Conservation (phyloP, 1,140 invertebrate species). For the Apis laboriosa region DNA sequence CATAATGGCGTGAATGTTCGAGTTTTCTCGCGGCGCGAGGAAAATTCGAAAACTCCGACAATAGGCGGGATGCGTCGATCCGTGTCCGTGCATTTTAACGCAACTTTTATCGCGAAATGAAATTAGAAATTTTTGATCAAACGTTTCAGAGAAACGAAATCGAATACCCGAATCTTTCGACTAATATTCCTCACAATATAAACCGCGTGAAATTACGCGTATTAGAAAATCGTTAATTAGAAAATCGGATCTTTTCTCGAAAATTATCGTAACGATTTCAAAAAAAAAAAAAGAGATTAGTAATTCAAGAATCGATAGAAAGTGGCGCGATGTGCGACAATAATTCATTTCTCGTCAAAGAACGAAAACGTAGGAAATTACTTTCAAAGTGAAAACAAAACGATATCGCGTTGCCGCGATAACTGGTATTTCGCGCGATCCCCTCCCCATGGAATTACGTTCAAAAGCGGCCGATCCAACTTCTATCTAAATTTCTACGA, state of each 20-base stretch:
- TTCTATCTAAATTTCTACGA: not conserved
- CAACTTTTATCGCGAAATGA: slow-evolving; percentile 4
- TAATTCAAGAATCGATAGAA: no score
- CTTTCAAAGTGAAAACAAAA: no score
- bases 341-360: no score
- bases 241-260: no score
- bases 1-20: not conserved
- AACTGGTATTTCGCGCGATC: not conserved
- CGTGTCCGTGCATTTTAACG: slow-evolving; percentile 7
- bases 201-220: no score
- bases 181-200: slow-evolving; percentile 17
- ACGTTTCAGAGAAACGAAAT: not conserved
- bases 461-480: not conserved
- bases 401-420: no score
- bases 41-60: slow-evolving; percentile 12
- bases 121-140: slow-evolving; percentile 38
- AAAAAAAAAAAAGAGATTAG: no score
- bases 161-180: not conserved
- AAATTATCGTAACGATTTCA: no score
- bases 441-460: no score
- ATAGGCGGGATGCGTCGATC: not conserved
- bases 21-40: not conserved
- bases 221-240: no score
- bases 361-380: no score
- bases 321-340: no score